Evolutionary conservation across 2,888 invertebrate genomes (phyloP), one percentile per base, ranked within the genome.

Genomic region (Unio delphinus): DNA sequence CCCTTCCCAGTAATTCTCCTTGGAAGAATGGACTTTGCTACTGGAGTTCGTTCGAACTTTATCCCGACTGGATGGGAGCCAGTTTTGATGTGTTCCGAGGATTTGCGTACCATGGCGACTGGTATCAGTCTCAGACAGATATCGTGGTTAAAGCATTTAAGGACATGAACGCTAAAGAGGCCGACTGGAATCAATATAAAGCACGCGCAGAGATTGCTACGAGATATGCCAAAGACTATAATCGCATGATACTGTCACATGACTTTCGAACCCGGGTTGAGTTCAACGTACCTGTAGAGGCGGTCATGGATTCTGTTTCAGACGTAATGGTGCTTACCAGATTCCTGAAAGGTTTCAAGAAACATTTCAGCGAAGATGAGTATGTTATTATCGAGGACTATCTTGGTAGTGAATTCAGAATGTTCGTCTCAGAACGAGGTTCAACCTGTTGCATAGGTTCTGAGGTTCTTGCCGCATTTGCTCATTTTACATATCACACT

Each of bases 1-100:
- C 77, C 2, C 64, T 73, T 23, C 28, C 69, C 30, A 66, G 59
- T 15, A 23, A 58, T 45, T 45, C 45, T 55, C 75, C 74, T 5
- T 77, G 77, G 77, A 75, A 73, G 58, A n/a, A 67, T 56, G 72
- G 73, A 54, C 55, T 58, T 23, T 70, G 69, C 26, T 77, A 75
- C 63, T 77, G 77, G 77, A 63, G 66, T 61, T 77, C 77, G 45
- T 77, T 77, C 54, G 77, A 77, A 54, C 68, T 77, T 11, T 74
- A 75, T 61, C 77, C 77, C 4, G 77, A 77, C 28, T 75, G 73
- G 73, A 73, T 63, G 17, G 73, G 77, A 17, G 57, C 64, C 45
- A 55, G 57, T 0, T 69, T 66, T 63, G 45, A 18, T 20, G 54
- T 20, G 11, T 72, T 69, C 26, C 65, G 74, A 74, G 76, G 76